Evolutionary conservation across 2,888 invertebrate species (phyloP), one percentile per base, ranked within the genome.

Genomic region (Cinara cedri): DNA sequence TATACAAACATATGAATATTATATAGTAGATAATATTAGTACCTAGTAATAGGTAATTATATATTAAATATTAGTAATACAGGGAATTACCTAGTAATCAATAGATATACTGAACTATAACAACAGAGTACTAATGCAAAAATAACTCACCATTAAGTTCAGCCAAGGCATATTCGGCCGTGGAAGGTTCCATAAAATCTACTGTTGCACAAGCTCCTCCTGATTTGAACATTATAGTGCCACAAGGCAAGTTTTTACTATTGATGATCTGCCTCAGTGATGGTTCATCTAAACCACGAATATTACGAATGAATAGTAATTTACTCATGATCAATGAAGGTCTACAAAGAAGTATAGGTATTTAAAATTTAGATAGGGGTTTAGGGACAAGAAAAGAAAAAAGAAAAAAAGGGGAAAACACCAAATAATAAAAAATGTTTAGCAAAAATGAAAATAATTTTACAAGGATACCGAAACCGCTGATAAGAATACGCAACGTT

Each of bases 401-500:
- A 68, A 54, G 46, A 76, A 54, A 63, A 75, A 26, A 10, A 21
- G 49, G 65, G 54, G 21, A 21, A 75, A 24, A 54, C 11, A 26
- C 14, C 0, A 49, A 76, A 49, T 76, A 75, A 24, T 13, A 44
- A 0, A 55, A 71, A 44, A 8, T 42, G 9, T 62, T 62, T 51
- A 16, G 13, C 6, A 63, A 51, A 68, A 70, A 54, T 34, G 10
- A 51, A 51, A 75, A 55, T 60, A 68, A 66, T 46, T 78, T 42
- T 70, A 78, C 78, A 60, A 78, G 51, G 70, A 70, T 70, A 70
- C 60, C 57, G 21, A 70, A 70, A 60, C 78, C 78, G 78, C 78
- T 78, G 78, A 78, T 78, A 78, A 78, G 70, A 60, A 70, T 70
- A 70, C 60, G 14, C 78, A 70, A 70, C 78, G 78, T 78, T 78